A percentile compares a stretch with the other conserved stretches of the same genome.
phyloP scores from a whole-genome alignment of 2,113 vertebrate species.

The Setophaga petechia region DNA sequence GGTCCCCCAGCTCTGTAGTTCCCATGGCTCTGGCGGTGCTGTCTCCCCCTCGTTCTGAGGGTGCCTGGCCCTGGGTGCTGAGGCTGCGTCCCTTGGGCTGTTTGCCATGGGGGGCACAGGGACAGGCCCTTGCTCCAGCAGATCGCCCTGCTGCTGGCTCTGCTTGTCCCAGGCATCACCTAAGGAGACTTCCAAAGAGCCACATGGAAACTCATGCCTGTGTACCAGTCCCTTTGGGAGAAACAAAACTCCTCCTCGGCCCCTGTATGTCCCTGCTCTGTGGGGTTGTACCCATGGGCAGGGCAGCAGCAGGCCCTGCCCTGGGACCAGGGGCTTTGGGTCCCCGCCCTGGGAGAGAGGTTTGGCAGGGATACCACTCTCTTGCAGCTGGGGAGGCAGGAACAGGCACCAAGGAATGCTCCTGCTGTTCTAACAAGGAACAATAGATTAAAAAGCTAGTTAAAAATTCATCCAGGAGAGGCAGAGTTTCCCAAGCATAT shows the following conservation, averaged over 20 bases:
- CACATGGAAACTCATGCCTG: background rate
- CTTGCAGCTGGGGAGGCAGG: background rate
- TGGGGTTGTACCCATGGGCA: accelerated
- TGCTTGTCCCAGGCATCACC: background rate
- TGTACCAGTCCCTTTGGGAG: background rate
- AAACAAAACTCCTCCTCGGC: background rate
- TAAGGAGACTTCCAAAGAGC: background rate
- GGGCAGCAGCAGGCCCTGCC: background rate
- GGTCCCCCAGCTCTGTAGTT: background rate
- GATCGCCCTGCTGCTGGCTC: background rate
- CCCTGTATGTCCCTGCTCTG: background rate
- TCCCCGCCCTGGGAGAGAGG: accelerated
- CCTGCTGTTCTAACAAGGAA: constrained; percentile 54
- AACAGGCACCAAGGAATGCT: background rate
- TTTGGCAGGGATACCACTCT: accelerated
- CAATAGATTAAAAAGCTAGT: constrained; percentile 69
- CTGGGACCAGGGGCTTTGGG: background rate
- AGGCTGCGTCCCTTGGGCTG: background rate
- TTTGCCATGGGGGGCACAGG: background rate
- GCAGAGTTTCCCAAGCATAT: constrained; percentile 71
- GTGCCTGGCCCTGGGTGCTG: background rate
- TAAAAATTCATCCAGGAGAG: constrained; percentile 76
- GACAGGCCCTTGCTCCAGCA: background rate
- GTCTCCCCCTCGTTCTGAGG: background rate
- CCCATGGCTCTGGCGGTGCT: accelerated